Conservation (phyloP, 2,888 invertebrate species). For the Corythucha ciliata region DNA sequence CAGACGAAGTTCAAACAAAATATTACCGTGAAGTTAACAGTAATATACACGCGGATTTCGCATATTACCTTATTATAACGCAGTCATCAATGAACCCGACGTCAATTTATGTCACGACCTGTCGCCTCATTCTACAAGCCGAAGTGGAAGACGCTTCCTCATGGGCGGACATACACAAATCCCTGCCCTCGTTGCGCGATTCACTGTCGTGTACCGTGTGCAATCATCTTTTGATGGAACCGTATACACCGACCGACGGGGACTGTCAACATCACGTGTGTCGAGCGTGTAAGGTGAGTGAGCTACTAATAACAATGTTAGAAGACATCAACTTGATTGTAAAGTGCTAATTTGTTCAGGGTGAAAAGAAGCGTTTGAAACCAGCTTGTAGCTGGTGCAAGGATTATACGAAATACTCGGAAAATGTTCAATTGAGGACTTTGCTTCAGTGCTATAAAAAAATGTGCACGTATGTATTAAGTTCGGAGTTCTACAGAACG, state of each 20-base stretch:
- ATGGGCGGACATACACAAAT: conserved; percentile 41
- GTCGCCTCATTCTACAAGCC: conserved; percentile 67
- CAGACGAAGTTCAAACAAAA: too few relatives aligned
- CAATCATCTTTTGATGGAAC: conserved; percentile 69
- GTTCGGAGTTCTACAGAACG: conserved; percentile 58
- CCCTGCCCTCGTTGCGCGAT: conserved; percentile 71
- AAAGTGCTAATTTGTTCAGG: too few relatives aligned
- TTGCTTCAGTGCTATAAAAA: conserved; percentile 81
- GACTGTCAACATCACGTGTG: conserved; percentile 86
- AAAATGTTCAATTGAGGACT: conserved; percentile 71
- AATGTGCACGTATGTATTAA: conserved; percentile 72
- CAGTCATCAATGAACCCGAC: conserved; percentile 75
- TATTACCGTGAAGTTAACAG: too few relatives aligned
- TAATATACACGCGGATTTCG: too few relatives aligned
- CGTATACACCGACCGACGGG: conserved; percentile 65
- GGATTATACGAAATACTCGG: conserved; percentile 69
- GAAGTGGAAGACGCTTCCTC: conserved; percentile 50
- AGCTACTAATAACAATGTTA: too few relatives aligned
- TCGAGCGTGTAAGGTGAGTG: conserved; percentile 66
- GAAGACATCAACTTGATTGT: too few relatives aligned
- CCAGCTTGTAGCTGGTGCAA: conserved; percentile 79
- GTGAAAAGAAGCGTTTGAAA: conserved; percentile 73
- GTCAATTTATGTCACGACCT: conserved; percentile 71
- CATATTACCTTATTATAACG: too few relatives aligned
- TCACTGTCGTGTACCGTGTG: conserved; percentile 85